phyloP scores from a whole-genome alignment of 2,113 vertebrate species.

The Callospermophilus lateralis region DNA sequence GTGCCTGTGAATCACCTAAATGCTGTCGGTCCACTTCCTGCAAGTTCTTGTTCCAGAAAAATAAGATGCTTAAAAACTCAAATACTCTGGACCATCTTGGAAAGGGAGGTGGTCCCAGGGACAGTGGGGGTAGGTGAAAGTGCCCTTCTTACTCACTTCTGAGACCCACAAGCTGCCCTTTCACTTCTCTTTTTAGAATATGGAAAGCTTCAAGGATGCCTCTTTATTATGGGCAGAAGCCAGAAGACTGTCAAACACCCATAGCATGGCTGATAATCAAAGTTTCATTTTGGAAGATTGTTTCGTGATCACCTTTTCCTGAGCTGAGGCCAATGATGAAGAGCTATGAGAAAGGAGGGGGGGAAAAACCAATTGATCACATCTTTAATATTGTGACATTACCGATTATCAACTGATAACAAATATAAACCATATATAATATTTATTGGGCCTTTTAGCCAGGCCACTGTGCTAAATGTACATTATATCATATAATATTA shows the following conservation, averaged over 20 bases:
- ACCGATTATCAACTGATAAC: not conserved
- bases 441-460: not conserved
- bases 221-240: slow-evolving; percentile 1
- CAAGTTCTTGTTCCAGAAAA: not conserved
- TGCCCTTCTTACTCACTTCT: not conserved
- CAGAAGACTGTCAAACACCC: slow-evolving; percentile 32
- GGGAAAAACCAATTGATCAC: not conserved
- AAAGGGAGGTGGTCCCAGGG: not conserved
- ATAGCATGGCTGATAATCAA: not conserved
- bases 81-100: not conserved
- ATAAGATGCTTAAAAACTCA: not conserved
- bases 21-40: not conserved
- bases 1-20: not conserved
- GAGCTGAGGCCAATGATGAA: not conserved
- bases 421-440: not conserved
- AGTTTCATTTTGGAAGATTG: slow-evolving; percentile 25
- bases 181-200: slow-evolving; percentile 14
- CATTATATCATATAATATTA: not conserved
- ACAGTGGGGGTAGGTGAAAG: not conserved
- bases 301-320: slow-evolving; percentile 32
- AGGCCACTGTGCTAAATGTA: not conserved
- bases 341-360: not conserved
- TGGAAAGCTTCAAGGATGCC: slow-evolving; percentile 9
- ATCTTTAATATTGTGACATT: too few species aligned
- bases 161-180: not conserved